Conservation (phyloP, 92 coral and sea anemone species). For the Ricordea florida region DNA sequence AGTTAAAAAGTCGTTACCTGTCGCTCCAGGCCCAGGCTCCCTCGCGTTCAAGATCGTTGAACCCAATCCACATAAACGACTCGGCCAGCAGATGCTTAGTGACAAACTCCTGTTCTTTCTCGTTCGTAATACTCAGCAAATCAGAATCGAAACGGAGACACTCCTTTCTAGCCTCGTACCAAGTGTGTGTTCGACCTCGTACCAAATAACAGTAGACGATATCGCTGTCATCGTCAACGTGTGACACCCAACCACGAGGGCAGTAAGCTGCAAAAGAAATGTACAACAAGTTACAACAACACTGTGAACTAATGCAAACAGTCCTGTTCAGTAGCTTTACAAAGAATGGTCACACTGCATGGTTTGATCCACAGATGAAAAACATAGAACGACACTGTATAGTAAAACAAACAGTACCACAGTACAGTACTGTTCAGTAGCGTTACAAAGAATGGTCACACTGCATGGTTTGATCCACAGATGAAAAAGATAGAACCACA, state of each 20-base stretch:
- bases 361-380: too few species aligned
- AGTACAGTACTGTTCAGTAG: too few species aligned
- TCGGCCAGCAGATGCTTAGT: conserved; percentile 68
- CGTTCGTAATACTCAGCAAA: conserved; percentile 67
- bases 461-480: too few species aligned
- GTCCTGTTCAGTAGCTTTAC: too few species aligned
- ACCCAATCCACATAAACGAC: conserved; percentile 91
- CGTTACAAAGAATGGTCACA: too few species aligned
- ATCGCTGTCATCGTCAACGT: conserved; percentile 23
- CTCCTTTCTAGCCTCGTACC: conserved; percentile 71
- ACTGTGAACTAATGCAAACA: too few species aligned
- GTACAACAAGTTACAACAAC: background rate
- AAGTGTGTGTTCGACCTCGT: conserved; percentile 54
- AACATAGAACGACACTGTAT: too few species aligned
- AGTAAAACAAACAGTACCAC: too few species aligned
- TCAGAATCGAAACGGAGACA: conserved; percentile 73
- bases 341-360: too few species aligned
- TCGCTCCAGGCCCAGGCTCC: conserved; percentile 91
- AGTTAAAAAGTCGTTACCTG: conserved; percentile 43
- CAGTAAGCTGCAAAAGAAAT: conserved; percentile 48
- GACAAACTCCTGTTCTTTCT: conserved; percentile 81
- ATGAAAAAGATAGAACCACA: too few species aligned
- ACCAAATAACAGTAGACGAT: conserved; percentile 70
- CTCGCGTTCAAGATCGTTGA: conserved; percentile 68
- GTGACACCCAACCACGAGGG: conserved; percentile 71